Evolutionary conservation across 2,113 vertebrate genomes (phyloP), one percentile per base, ranked within the genome.

Genomic region (Oreotrochilus melanogaster): DNA sequence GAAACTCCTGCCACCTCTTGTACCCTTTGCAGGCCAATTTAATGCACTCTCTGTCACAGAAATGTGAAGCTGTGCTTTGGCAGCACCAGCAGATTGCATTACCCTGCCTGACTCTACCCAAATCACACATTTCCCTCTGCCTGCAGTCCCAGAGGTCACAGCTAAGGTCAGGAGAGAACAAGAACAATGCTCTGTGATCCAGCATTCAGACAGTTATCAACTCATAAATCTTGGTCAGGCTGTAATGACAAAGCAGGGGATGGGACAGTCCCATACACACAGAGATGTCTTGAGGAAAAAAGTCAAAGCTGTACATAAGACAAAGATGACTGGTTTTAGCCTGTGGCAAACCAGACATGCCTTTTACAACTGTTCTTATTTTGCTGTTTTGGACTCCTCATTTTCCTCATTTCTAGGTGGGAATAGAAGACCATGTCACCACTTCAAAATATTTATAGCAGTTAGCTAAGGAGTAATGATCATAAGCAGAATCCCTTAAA

Each of bases 201-300:
- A 96, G 92, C 79, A 11, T 95, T 96, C 78, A 97, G 94, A 92
- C 95, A 96, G 96, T 95, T 98, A 96, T 95, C 97, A 93, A 92
- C 93, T 97, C 92, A 86, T 98, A 98, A 97, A 98, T 98, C 97
- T 97, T 95, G 84, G 83, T 96, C 95, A 93, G 86, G 74, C 66
- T 47, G 91, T 94, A 97, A 97, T 73, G 92, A 96, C 94, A 95
- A 93, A 92, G 58, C 24, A 60, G 76, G 89, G 96, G 92, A 94
- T 89, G 94, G 91, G 47, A 79, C 64, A 95, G 96, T 93, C 92
- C 80, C 56, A 62, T 60, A 89, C 69, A 88, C 90, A 84, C 23
- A 60, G 35, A 85, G 24, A 24, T 51, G 62, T 47, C 53, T 74
- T 61, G 71, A 75, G 73, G 50, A 42, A 78, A 61, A 90, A 54